A percentile compares a stretch with the other conserved stretches of the same genome.
Evolutionary conservation across 2,888 invertebrate species (phyloP).

Genomic region (Sarcophaga rosellei): DNA sequence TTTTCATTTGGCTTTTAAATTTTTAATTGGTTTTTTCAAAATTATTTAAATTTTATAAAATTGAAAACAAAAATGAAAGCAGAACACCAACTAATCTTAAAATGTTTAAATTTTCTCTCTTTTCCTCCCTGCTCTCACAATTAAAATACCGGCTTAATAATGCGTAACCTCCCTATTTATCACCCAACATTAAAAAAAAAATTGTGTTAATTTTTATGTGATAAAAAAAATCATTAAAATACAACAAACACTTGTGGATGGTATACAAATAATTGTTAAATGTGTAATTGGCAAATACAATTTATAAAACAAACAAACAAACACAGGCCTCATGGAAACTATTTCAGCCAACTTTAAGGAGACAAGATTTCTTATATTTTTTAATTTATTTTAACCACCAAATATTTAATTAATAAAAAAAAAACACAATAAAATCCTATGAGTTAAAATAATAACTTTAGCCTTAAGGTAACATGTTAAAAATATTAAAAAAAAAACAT

Average conservation of each 20-base stretch:
- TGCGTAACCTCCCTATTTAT: conserved; percentile 51
- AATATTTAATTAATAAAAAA: conserved; percentile 31
- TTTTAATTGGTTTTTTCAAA: conserved; percentile 45
- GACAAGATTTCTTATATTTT: conserved; percentile 50
- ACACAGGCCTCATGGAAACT: conserved; percentile 79
- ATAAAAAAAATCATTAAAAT: neutral
- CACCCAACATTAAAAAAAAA: neutral
- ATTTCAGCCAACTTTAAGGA: conserved; percentile 75
- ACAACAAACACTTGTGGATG: conserved; percentile 7
- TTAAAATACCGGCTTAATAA: conserved; percentile 65
- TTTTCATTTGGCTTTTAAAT: conserved; percentile 41
- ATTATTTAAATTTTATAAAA: conserved; percentile 12
- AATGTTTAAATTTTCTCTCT: conserved; percentile 69
- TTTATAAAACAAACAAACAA: conserved; percentile 21
- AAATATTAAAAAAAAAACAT: neutral
- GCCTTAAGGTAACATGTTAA: conserved; percentile 7
- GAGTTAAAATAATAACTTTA: conserved; percentile 23
- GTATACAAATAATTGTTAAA: conserved; percentile 19
- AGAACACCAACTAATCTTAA: conserved; percentile 71
- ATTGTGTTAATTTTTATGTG: neutral
- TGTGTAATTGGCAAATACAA: conserved; percentile 45
- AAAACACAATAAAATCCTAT: neutral
- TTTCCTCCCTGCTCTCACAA: conserved; percentile 70
- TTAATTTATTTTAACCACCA: conserved; percentile 33
- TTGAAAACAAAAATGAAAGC: neutral